Percentiles rank a stretch among this genome's conserved stretches.
Conservation (phyloP, 2,797 vertebrate species). For the Decapterus maruadsi region DNA sequence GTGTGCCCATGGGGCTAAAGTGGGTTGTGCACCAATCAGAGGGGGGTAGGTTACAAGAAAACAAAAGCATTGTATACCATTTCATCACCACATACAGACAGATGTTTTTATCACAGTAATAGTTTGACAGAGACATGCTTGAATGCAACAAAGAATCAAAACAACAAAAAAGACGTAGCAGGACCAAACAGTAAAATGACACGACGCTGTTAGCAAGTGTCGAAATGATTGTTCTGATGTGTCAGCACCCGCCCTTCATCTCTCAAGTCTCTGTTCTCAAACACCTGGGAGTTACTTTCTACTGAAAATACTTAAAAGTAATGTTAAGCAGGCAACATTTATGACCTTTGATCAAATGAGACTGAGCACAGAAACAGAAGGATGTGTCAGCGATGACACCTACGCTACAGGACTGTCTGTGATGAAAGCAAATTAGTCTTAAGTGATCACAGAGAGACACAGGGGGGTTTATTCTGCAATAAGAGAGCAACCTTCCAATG, state of each 20-base stretch:
- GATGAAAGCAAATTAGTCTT: neutral
- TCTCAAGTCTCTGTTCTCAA: neutral
- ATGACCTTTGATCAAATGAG: neutral
- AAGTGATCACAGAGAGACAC: neutral
- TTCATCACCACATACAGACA: too few species aligned
- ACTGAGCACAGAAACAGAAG: neutral
- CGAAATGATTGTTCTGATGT: neutral
- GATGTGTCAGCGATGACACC: neutral
- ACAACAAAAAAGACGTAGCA: neutral
- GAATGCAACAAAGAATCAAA: neutral
- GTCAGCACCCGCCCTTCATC: neutral
- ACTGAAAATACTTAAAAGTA: neutral
- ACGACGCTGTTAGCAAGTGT: neutral
- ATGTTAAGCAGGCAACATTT: neutral
- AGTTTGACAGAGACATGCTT: neutral
- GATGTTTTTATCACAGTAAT: neutral
- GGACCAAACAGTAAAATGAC: neutral
- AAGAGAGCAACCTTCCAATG: neutral
- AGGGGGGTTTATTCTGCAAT: neutral
- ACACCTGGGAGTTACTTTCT: neutral
- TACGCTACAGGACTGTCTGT: neutral
- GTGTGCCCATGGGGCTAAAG: too few species aligned
- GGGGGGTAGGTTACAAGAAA: too few species aligned
- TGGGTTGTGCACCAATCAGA: too few species aligned
- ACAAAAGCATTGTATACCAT: too few species aligned